These are phyloP conservation scores for Andrena camellia DNA, from an alignment of 2,888 invertebrate species.

Conservation along the genomic window DNA sequence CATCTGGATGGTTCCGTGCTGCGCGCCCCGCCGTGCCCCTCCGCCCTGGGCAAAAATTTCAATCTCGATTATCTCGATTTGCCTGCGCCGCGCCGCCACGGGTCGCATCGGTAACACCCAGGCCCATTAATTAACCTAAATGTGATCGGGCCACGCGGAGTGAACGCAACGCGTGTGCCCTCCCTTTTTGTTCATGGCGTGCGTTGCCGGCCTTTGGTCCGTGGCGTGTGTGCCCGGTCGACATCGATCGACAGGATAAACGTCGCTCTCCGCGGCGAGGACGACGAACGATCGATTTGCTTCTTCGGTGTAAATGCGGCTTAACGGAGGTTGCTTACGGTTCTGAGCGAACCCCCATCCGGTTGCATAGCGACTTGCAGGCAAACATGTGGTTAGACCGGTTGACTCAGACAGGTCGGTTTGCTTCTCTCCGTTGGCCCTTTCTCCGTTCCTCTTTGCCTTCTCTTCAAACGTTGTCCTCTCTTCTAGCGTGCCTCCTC, in stretches of 20 bases:
- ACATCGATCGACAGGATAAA: constrained; percentile 62
- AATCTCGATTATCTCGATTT: constrained; percentile 38
- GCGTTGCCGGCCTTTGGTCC: not conserved
- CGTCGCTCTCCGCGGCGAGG: constrained; percentile 47
- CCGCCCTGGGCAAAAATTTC: constrained; percentile 31
- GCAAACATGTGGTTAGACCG: constrained; percentile 82
- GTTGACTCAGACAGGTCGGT: constrained; percentile 77
- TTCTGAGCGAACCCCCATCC: constrained; percentile 72
- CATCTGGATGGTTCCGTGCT: constrained; percentile 3
- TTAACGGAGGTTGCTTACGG: constrained; percentile 76
- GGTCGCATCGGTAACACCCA: not conserved
- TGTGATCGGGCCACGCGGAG: constrained; percentile 12
- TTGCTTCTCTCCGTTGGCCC: constrained; percentile 62
- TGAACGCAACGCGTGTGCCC: constrained; percentile 24
- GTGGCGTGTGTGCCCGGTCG: constrained; percentile 2
- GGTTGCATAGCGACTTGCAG: constrained; percentile 75
- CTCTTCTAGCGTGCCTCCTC: not conserved
- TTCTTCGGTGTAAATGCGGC: constrained; percentile 74
- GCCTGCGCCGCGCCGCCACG: not conserved
- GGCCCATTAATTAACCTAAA: constrained; percentile 50
- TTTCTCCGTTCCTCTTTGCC: constrained; percentile 39
- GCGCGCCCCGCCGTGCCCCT: not conserved
- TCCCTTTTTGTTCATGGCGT: constrained; percentile 31
- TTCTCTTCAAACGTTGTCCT: constrained; percentile 7
- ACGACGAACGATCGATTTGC: constrained; percentile 67